Conservation (phyloP, 2,888 invertebrate species). For the Rutpela maculata region DNA sequence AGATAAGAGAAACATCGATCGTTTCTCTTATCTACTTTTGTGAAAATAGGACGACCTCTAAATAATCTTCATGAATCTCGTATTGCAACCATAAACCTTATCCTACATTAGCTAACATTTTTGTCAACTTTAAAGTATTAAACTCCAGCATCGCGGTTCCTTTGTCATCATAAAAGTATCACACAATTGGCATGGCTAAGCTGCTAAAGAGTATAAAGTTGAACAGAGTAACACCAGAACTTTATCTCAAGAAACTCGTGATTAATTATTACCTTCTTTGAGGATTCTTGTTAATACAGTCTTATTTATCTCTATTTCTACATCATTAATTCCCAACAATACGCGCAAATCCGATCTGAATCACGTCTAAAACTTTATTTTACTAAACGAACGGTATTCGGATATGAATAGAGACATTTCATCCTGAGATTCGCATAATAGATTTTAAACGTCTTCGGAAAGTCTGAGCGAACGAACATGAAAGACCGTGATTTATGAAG, state of each 20-base stretch:
- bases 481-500: slow-evolving; percentile 32
- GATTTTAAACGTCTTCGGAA: slow-evolving; percentile 31
- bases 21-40: too few species aligned
- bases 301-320: slow-evolving; percentile 27
- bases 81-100: too few species aligned
- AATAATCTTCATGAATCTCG: too few species aligned
- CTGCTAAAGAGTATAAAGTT: not conserved
- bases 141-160: not conserved
- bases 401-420: slow-evolving; percentile 35
- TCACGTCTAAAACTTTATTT: slow-evolving; percentile 21
- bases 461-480: not conserved
- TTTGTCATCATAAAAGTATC: not conserved
- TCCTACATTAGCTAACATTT: too few species aligned
- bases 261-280: slow-evolving; percentile 24
- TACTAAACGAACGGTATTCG: slow-evolving; percentile 25
- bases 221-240: not conserved
- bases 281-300: not conserved
- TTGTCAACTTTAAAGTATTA: not conserved
- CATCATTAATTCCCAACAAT: slow-evolving; percentile 19
- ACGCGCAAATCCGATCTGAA: not conserved
- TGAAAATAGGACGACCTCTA: too few species aligned
- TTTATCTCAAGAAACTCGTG: slow-evolving; percentile 2
- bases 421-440: slow-evolving; percentile 24
- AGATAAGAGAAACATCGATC: too few species aligned
- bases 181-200: not conserved